phyloP scores from a whole-genome alignment of 2,113 vertebrate species.

The Procavia capensis region DNA sequence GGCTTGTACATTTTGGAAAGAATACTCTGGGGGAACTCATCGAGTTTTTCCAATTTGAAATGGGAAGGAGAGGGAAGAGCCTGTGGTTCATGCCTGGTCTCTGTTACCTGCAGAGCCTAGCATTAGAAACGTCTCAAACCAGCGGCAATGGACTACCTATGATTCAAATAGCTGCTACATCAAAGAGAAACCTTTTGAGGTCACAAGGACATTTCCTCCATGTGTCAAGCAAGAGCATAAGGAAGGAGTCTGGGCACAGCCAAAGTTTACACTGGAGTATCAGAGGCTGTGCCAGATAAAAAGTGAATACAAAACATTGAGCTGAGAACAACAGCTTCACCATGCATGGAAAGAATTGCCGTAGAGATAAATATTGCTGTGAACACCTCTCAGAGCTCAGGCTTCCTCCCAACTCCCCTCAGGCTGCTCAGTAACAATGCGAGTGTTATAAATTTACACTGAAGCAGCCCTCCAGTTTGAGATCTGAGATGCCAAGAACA shows the following conservation, averaged over 20 bases:
- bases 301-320: conserved; percentile 59
- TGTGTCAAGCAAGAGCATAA: conserved; percentile 35
- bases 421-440: conserved; percentile 75
- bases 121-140: conserved; percentile 31
- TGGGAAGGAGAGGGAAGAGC: neutral
- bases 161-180: conserved; percentile 46
- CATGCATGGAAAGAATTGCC: conserved; percentile 72
- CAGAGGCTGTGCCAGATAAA: conserved; percentile 71
- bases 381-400: conserved; percentile 24
- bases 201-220: conserved; percentile 63
- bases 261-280: conserved; percentile 63
- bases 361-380: conserved; percentile 75
- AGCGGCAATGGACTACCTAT: neutral
- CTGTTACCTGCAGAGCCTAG: neutral
- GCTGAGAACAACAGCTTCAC: conserved; percentile 53
- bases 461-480: conserved; percentile 66
- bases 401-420: conserved; percentile 76
- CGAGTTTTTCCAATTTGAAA: neutral
- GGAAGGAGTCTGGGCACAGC: conserved; percentile 60
- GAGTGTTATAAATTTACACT: conserved; percentile 65
- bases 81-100: neutral
- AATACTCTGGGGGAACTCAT: neutral
- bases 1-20: too few relatives aligned
- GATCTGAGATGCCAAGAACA: conserved; percentile 79
- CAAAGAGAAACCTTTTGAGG: conserved; percentile 58